Percentiles rank a stretch among this genome's conserved stretches.
Evolutionary conservation across 2,797 vertebrate species (phyloP).

Genomic region (Darevskia nairensis): DNA sequence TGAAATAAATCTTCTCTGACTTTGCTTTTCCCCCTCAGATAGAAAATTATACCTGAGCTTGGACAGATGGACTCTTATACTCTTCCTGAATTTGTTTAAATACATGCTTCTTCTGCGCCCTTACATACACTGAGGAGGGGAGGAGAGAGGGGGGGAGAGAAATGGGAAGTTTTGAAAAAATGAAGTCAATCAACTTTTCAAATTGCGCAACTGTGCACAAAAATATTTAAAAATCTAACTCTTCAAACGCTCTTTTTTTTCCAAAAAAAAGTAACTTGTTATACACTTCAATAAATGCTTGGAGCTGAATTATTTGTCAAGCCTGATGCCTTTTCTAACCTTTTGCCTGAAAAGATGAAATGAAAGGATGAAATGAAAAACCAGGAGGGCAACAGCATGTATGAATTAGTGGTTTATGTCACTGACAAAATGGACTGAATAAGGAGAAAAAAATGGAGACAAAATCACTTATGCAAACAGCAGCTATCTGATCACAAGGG

Average conservation of each 20-base stretch:
- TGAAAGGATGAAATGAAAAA: neutral
- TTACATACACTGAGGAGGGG: conserved; percentile 70
- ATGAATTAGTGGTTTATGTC: conserved; percentile 1
- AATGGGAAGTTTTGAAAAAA: conserved; percentile 67
- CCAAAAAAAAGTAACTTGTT: conserved; percentile 6
- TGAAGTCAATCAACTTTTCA: conserved; percentile 49
- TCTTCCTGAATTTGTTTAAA: conserved; percentile 70
- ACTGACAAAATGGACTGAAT: neutral
- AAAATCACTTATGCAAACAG: conserved; percentile 31
- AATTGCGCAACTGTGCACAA: conserved; percentile 31
- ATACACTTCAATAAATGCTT: conserved; percentile 48
- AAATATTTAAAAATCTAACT: neutral
- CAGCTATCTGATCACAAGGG: conserved; percentile 50
- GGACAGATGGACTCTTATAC: conserved; percentile 60
- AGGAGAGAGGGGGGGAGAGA: conserved; percentile 40
- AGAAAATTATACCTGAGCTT: conserved; percentile 64
- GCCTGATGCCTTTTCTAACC: conserved; percentile 24
- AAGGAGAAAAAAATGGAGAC: neutral
- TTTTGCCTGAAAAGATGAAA: neutral
- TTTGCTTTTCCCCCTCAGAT: conserved; percentile 29
- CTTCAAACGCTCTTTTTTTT: neutral
- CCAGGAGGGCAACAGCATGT: conserved; percentile 19
- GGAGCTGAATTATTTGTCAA: neutral
- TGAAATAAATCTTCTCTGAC: neutral
- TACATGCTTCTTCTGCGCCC: conserved; percentile 70